Evolutionary conservation across 2,797 vertebrate species (phyloP).

Genomic region (Loriculus beryllinus): DNA sequence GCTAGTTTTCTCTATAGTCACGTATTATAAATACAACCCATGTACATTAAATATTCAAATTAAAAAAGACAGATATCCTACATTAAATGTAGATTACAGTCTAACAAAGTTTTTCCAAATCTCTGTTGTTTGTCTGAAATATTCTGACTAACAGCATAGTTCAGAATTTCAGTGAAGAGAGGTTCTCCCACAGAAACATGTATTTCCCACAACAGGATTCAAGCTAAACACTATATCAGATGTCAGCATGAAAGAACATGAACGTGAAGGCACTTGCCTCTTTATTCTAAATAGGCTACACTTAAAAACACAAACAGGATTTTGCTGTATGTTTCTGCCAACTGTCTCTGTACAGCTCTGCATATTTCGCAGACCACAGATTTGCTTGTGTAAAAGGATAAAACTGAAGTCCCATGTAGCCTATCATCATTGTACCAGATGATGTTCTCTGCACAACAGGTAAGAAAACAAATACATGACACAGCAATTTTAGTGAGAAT

Average conservation of each 20-base stretch:
- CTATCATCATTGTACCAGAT: neutral
- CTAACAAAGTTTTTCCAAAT: neutral
- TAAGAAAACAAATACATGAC: neutral
- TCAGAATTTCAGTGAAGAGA: neutral
- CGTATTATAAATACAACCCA: neutral
- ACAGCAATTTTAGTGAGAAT: neutral
- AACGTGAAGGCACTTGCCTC: neutral
- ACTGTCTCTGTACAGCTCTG: neutral
- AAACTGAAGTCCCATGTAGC: neutral
- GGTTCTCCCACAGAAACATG: neutral
- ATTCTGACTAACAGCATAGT: neutral
- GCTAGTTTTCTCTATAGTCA: neutral
- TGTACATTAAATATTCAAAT: neutral
- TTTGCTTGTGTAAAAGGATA: neutral
- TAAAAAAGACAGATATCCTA: neutral
- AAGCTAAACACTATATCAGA: neutral
- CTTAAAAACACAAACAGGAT: neutral
- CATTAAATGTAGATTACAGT: neutral
- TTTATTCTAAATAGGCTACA: neutral
- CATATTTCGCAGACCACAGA: neutral
- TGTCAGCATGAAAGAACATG: neutral
- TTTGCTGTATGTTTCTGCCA: neutral
- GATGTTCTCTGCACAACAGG: rapidly evolving
- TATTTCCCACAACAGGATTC: neutral
- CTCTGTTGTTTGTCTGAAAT: neutral